phyloP scores from a whole-genome alignment of 2,113 vertebrate genomes.

The Odontesthes bonariensis region DNA sequence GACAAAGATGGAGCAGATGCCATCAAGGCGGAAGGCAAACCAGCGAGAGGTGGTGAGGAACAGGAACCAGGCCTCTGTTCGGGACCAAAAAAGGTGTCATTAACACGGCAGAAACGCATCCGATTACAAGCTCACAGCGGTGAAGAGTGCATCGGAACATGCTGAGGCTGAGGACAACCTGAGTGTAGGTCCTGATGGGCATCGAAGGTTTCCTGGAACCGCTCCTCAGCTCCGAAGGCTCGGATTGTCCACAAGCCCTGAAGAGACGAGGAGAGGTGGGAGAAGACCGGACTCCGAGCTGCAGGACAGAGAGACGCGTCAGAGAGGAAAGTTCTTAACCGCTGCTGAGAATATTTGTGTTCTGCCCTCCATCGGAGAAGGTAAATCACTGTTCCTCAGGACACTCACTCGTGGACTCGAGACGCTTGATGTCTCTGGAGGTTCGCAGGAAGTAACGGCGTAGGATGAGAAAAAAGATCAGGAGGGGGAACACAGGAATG shows the following conservation, averaged over 20 bases:
- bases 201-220: slow-evolving; percentile 91
- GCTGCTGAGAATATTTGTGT: too few relatives aligned
- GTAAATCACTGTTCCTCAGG: too few relatives aligned
- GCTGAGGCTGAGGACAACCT: slow-evolving; percentile 76
- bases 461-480: slow-evolving; percentile 86
- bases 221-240: slow-evolving; percentile 88
- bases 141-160: accelerated
- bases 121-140: background rate
- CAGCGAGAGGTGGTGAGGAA: slow-evolving; percentile 95
- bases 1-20: slow-evolving; percentile 92
- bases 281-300: slow-evolving; percentile 97
- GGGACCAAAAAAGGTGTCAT: background rate
- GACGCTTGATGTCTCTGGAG: slow-evolving; percentile 90
- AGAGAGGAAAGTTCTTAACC: too few relatives aligned
- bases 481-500: slow-evolving; percentile 87
- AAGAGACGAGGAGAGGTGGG: slow-evolving; percentile 94
- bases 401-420: slow-evolving; percentile 90
- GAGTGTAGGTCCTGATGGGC: slow-evolving; percentile 93
- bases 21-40: slow-evolving; percentile 93
- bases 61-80: slow-evolving; percentile 93
- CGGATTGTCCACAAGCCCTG: slow-evolving; percentile 96
- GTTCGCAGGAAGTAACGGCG: slow-evolving; percentile 90
- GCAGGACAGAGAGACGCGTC: slow-evolving; percentile 21
- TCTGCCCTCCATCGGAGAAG: too few relatives aligned
- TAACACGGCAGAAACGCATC: too few relatives aligned